These are phyloP conservation scores for Rhaphigaster nebulosa DNA, from an alignment of 2,888 invertebrate species.

Conservation along the genomic window DNA sequence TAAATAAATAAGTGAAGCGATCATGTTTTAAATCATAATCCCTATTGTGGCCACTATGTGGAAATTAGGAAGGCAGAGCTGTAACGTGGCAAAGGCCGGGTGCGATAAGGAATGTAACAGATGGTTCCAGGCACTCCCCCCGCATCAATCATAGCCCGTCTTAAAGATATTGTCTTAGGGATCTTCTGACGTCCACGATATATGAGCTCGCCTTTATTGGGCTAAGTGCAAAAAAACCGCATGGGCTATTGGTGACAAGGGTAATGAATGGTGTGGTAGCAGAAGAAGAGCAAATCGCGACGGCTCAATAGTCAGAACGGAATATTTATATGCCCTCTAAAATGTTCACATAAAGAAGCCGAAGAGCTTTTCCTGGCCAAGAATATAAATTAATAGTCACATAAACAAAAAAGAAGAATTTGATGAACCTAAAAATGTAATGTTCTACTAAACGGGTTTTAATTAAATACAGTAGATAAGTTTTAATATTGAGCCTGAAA, in stretches of 20 bases:
- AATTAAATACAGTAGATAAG: too few species aligned
- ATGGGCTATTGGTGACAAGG: background rate
- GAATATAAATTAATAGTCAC: background rate
- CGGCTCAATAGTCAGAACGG: background rate
- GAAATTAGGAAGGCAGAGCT: background rate
- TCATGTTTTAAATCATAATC: too few species aligned
- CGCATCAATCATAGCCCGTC: background rate
- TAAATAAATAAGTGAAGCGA: too few species aligned
- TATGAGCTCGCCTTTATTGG: constrained; percentile 6
- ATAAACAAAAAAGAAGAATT: background rate
- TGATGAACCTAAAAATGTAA: too few species aligned
- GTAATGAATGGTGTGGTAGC: background rate
- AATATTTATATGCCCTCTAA: background rate
- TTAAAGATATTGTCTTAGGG: constrained; percentile 3
- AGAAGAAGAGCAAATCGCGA: background rate
- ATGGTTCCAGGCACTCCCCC: background rate
- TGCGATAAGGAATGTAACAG: background rate
- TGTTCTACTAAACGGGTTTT: too few species aligned
- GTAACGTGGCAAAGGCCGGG: background rate
- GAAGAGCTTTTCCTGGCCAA: background rate
- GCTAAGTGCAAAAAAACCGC: background rate
- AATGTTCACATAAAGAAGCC: background rate
- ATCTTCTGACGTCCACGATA: background rate
- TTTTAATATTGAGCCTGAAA: too few species aligned
- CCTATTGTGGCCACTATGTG: background rate